Evolutionary conservation across 1,140 invertebrate genomes (phyloP).

Genomic region (Brachionus koreanus): DNA sequence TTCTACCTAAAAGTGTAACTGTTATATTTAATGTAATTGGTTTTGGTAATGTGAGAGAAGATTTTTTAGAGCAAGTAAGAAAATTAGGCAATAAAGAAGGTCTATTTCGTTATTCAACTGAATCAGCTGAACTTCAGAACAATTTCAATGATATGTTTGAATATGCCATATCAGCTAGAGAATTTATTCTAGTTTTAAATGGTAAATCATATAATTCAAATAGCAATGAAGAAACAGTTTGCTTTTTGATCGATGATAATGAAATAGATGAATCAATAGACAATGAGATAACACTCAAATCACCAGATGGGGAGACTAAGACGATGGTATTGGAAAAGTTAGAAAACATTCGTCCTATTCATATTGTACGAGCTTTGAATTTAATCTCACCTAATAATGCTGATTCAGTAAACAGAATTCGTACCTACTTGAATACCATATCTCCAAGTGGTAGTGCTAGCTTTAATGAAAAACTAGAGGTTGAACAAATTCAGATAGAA

Average conservation of each 20-base stretch:
- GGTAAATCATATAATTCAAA: slow-evolving; percentile 32
- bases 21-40: slow-evolving; percentile 28
- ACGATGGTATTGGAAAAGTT: not conserved
- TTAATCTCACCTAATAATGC: slow-evolving; percentile 11
- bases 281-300: slow-evolving; percentile 8
- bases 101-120: slow-evolving; percentile 21
- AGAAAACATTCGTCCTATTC: slow-evolving; percentile 19
- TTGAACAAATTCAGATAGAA: slow-evolving; percentile 26
- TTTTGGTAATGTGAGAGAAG: not conserved
- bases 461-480: slow-evolving; percentile 8
- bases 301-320: not conserved
- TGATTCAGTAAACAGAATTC: slow-evolving; percentile 18
- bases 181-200: slow-evolving; percentile 12
- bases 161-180: not conserved
- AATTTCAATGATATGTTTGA: slow-evolving; percentile 37
- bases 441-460: not conserved
- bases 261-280: not conserved
- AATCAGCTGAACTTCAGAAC: slow-evolving; percentile 12
- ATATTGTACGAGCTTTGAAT: slow-evolving; percentile 26
- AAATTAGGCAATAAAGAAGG: slow-evolving; percentile 10
- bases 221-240: slow-evolving; percentile 30
- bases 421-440: slow-evolving; percentile 15
- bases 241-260: slow-evolving; percentile 18
- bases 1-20: not conserved
- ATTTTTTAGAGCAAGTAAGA: slow-evolving; percentile 22